These are phyloP conservation scores for Drosophila limbata DNA, from an alignment of 2,888 invertebrate species.

Conservation along the genomic window DNA sequence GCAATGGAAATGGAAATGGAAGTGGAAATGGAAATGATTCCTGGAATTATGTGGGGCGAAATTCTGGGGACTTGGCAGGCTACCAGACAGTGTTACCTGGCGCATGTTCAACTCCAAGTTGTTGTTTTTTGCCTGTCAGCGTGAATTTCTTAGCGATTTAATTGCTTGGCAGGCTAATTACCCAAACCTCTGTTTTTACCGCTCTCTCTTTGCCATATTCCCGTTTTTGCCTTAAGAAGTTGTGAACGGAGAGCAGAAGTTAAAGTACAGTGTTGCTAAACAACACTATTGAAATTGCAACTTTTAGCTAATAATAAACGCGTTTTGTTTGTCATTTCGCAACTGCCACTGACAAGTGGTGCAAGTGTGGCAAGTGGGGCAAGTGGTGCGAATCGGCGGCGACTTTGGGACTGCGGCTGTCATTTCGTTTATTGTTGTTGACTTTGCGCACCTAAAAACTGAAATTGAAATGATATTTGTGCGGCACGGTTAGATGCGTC, in stretches of 20 bases:
- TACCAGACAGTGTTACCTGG: conserved; percentile 33
- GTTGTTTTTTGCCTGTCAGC: conserved; percentile 43
- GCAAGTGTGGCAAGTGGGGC: conserved; percentile 3
- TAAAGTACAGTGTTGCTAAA: background rate
- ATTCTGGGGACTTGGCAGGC: conserved; percentile 20
- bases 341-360: conserved; percentile 63
- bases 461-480: conserved; percentile 40
- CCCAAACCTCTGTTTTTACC: background rate
- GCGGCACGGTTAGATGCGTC: conserved; percentile 42
- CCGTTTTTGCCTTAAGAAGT: background rate
- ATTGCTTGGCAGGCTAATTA: conserved; percentile 73
- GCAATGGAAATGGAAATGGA: conserved; percentile 33
- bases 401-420: conserved; percentile 37
- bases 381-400: conserved; percentile 15
- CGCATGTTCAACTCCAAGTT: conserved; percentile 42
- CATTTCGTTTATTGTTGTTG: conserved; percentile 71
- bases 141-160: conserved; percentile 66
- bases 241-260: background rate
- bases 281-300: conserved; percentile 30
- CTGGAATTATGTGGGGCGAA: conserved; percentile 68
- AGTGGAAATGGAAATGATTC: conserved; percentile 35
- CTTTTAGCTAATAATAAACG: conserved; percentile 58
- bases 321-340: conserved; percentile 49
- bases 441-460: conserved; percentile 39
- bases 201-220: background rate